Conservation (phyloP, 2,113 vertebrate species). For the Ploceus nigricollis region DNA sequence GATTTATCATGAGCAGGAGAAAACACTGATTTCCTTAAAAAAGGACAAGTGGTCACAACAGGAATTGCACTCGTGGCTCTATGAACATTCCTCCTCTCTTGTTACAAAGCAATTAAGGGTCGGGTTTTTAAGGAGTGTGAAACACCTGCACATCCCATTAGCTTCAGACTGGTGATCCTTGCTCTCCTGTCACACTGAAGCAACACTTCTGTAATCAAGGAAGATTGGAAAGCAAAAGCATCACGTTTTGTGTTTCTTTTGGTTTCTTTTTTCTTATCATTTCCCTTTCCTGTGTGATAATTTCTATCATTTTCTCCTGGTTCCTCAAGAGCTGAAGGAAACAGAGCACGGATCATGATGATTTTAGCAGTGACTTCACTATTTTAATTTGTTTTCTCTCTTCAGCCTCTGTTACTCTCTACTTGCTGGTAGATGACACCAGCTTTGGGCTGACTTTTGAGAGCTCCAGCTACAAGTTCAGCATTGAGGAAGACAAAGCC, state of each 20-base stretch:
- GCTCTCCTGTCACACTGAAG: not conserved
- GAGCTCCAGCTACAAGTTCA: constrained; percentile 74
- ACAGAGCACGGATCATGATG: not conserved
- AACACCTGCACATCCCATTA: not conserved
- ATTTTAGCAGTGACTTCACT: not conserved
- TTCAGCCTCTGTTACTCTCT: constrained; percentile 65
- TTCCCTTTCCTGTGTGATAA: not conserved
- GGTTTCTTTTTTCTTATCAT: not conserved
- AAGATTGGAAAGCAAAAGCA: not conserved
- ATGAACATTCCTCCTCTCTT: not conserved
- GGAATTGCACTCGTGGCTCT: not conserved
- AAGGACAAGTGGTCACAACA: not conserved
- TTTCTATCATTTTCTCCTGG: not conserved
- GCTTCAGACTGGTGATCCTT: not conserved
- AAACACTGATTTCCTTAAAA: not conserved
- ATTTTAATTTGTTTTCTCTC: not conserved
- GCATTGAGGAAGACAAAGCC: constrained; percentile 59
- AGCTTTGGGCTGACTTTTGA: constrained; percentile 63
- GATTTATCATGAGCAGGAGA: not conserved
- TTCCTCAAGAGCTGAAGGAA: not conserved
- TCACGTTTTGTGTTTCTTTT: fast-evolving
- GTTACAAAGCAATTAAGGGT: not conserved
- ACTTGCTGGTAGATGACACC: constrained; percentile 43
- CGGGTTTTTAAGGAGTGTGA: not conserved
- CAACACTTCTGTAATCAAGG: not conserved